Evolutionary conservation across 2,888 invertebrate genomes (phyloP), one percentile per base, ranked within the genome.

Genomic region (Cheilosia soror): DNA sequence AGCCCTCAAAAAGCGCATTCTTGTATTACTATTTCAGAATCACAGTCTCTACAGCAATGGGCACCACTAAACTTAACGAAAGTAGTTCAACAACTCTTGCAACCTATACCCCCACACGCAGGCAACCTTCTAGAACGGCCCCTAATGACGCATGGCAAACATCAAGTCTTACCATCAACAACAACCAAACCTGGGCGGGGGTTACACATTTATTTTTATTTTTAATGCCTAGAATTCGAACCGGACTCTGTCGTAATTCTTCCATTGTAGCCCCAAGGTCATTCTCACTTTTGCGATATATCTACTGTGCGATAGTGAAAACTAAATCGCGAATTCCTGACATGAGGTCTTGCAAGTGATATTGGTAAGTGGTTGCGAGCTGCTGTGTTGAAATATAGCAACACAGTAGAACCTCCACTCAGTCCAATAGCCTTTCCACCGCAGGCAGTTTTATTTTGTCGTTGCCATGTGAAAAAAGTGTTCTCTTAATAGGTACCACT

Each of bases 381-480:
- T 29, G 37, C 47, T 20, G 55, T 33, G 27, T 75, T 69, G 53
- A 65, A 71, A 63, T 71, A 40, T 65, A 72, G 42, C 63, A 72
- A 33, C 40, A 42, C 31, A 29, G 13, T 37, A 37, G 25, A 76
- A 66, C 78, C 72, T 63, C 78, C 63, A 65, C 78, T 72, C 65
- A 58, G 78, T 58, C 49, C 40, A 66, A 58, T 76, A 49, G 75
- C 58, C 75, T 76, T 76, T 76, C 58, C 58, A 66, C 33, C 29
- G 33, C 33, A 63, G 20, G 42, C 7, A 6, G 15, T 69, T 63
- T 69, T 47, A 44, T n/a, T 49, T 49, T 33, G 15, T 40, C 31
- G 78, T 69, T 78, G 55, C 57, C 55, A 63, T 57, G 77, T 75
- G 75, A 37, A 75, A 75, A 20, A 65, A 65, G 25, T 49, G 57